These are phyloP conservation scores for Poecilia velifera DNA, from an alignment of 2,797 vertebrate genomes.

Conservation along the genomic window DNA sequence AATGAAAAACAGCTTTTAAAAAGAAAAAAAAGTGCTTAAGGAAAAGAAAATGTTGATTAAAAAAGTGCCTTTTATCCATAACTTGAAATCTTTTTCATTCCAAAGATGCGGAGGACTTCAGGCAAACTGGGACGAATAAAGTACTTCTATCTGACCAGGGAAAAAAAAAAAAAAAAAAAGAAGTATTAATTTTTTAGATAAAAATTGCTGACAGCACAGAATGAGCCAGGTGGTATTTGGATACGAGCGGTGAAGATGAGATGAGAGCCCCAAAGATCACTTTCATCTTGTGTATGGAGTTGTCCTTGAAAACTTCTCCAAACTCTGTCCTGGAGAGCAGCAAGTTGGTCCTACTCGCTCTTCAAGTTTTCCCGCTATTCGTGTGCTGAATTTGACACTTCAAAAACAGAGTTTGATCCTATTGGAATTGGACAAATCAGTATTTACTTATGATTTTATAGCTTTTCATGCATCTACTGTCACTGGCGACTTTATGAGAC, in stretches of 20 bases:
- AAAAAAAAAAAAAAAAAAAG: constrained; percentile 48
- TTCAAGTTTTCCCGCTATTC: constrained; percentile 28
- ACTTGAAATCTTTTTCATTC: constrained; percentile 80
- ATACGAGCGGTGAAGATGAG: constrained; percentile 69
- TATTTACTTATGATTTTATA: constrained; percentile 19
- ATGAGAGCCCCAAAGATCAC: constrained; percentile 70
- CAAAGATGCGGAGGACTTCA: constrained; percentile 78
- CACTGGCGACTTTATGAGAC: background rate
- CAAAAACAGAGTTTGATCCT: constrained; percentile 32
- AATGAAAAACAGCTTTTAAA: constrained; percentile 97
- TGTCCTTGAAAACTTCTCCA: constrained; percentile 78
- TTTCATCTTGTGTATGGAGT: constrained; percentile 74
- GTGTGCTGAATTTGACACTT: constrained; percentile 4
- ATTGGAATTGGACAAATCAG: constrained; percentile 23
- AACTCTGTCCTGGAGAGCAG: constrained; percentile 52
- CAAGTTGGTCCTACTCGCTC: constrained; percentile 38
- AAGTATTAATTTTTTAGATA: constrained; percentile 78
- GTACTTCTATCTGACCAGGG: constrained; percentile 68
- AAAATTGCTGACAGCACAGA: constrained; percentile 80
- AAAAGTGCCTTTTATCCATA: constrained; percentile 90
- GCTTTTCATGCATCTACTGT: background rate
- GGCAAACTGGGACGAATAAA: constrained; percentile 75
- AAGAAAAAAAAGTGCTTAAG: constrained; percentile 86
- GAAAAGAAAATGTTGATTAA: constrained; percentile 88
- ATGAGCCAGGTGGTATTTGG: constrained; percentile 80